Evolutionary conservation across 1,140 invertebrate species (phyloP), one percentile per base, ranked within the genome.

Genomic region (Musca domestica): DNA sequence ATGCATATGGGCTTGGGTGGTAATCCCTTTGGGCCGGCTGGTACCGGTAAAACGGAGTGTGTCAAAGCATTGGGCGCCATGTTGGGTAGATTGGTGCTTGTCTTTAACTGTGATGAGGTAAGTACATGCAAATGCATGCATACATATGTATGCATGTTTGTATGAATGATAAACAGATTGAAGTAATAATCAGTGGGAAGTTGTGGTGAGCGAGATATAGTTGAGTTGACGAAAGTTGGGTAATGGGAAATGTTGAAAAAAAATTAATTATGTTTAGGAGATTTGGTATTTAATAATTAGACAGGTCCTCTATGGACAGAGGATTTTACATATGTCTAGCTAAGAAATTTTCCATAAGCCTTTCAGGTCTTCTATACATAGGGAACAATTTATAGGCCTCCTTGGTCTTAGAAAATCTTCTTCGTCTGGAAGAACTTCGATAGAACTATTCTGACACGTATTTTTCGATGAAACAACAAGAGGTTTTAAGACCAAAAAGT

Each of bases 81-180:
- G 67, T 86, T 98, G 72, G 97, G 96, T 0, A 85, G 96, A 66
- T 89, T 97, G 71, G 96, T 98, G 6, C 84, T 99, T 20, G 95
- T 99, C 14, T 98, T 98, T 83, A 99, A 99, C 83, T 99, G 97
- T 83, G 96, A 98, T 84, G 96, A 99, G 86, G 93, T 93, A 69
- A 65, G 67, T 67, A 19, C 27, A 15, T 64, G 46, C 34, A 41
- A 10, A 9, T 41, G 9, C 9, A 30, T 30, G 9, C 27, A 30
- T 48, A 27, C 3, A 17, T 64, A 27, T 10, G 12, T 20, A 30
- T 9, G 27, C 9, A 9, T 4, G 27, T 30, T 3, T 30, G 9
- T 9, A 30, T 30, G 9, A 9, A 30, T 4, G 27, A 23, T n/a
- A 22, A 12, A 30, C 30, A 49, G 23, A n/a, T n/a, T 22, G 3